These are phyloP conservation scores for Chlorops oryzae DNA, from an alignment of 1,140 invertebrate species.

Conservation along the genomic window DNA sequence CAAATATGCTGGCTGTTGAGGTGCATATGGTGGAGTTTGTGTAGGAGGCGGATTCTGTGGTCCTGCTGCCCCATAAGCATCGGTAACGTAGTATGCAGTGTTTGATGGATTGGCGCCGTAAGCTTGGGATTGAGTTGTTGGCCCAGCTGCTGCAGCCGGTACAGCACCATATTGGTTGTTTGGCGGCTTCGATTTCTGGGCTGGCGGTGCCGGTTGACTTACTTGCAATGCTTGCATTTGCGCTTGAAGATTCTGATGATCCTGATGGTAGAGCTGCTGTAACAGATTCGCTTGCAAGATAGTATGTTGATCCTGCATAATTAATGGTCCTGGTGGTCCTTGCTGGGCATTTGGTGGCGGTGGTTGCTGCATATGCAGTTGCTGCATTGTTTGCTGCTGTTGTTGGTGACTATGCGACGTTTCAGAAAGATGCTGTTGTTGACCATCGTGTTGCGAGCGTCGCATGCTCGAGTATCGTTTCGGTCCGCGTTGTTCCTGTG, in stretches of 20 bases:
- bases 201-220: conserved; percentile 18
- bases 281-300: conserved; percentile 29
- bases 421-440: conserved; percentile 28
- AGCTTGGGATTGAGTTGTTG: no score
- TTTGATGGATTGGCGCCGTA: no score
- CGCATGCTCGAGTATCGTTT: conserved; percentile 71
- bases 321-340: conserved; percentile 28
- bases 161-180: not conserved
- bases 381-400: conserved; percentile 32
- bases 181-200: no score
- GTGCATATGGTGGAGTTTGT: conserved; percentile 11
- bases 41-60: conserved; percentile 10
- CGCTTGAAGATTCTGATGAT: conserved; percentile 34
- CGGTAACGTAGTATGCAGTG: conserved; percentile 40
- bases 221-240: conserved; percentile 38
- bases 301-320: conserved; percentile 41
- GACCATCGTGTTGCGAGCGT: conserved; percentile 50
- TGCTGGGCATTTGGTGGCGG: conserved; percentile 28
- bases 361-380: conserved; percentile 20
- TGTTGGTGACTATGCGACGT: no score
- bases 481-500: conserved; percentile 51
- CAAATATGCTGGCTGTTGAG: not conserved
- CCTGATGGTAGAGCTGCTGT: conserved; percentile 45
- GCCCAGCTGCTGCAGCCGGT: no score
- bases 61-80: conserved; percentile 10